phyloP scores from a whole-genome alignment of 2,113 vertebrate species.

The Petroica traversi region DNA sequence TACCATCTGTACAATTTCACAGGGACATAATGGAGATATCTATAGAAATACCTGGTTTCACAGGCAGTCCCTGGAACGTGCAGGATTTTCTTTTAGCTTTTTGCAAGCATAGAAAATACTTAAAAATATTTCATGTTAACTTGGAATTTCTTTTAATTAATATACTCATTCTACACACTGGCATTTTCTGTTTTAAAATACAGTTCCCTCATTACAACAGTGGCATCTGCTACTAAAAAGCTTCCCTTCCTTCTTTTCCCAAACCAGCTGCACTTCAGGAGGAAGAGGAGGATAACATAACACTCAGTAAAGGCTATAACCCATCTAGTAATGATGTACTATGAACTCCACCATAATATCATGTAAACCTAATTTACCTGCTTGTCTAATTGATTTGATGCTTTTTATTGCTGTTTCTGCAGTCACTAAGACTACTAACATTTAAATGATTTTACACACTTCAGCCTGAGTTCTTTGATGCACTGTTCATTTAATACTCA shows the following conservation, averaged over 20 bases:
- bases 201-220: background rate
- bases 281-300: background rate
- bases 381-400: background rate
- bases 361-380: background rate
- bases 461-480: background rate
- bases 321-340: background rate
- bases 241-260: background rate
- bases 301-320: background rate
- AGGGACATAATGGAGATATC: background rate
- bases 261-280: background rate
- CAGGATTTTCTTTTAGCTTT: background rate
- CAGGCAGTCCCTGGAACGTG: background rate
- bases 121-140: background rate
- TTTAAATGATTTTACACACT: background rate
- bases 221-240: background rate
- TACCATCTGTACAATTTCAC: background rate
- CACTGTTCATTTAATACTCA: background rate
- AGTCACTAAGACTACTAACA: background rate
- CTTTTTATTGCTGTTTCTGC: background rate
- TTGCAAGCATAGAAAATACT: background rate
- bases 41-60: background rate
- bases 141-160: background rate
- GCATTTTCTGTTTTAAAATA: background rate
- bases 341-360: background rate
- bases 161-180: background rate